A percentile compares a stretch with the other conserved stretches of the same genome.
phyloP scores from a whole-genome alignment of 2,113 vertebrate species.

The Todiramphus saurophagus region DNA sequence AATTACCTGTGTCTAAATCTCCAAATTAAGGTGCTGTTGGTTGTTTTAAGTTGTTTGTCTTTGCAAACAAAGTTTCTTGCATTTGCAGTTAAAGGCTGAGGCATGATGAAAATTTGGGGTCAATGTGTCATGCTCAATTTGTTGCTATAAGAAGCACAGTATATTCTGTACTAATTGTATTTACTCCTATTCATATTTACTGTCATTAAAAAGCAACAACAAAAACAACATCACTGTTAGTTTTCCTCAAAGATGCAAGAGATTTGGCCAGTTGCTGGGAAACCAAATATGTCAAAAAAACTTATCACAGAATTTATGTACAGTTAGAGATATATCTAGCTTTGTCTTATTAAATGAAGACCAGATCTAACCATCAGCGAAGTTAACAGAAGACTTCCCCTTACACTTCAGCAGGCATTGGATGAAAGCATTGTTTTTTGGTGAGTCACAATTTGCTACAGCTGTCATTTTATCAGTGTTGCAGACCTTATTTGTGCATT shows the following conservation, averaged over 20 bases:
- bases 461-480: conserved; percentile 51
- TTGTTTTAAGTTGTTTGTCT: not conserved
- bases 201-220: not conserved
- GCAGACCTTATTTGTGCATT: not conserved
- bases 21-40: not conserved
- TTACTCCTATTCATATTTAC: not conserved
- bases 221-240: not conserved
- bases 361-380: conserved; percentile 26
- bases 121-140: conserved; percentile 28
- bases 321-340: not conserved
- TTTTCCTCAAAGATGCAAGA: not conserved
- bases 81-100: conserved; percentile 1
- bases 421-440: conserved; percentile 59
- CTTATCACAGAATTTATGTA: not conserved
- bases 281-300: not conserved
- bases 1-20: not conserved
- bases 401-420: conserved; percentile 43
- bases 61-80: conserved; percentile 11
- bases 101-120: conserved; percentile 25
- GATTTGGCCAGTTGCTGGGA: not conserved
- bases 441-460: conserved; percentile 56
- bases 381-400: conserved; percentile 55
- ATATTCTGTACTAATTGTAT: conserved; percentile 38
- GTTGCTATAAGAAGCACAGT: not conserved
- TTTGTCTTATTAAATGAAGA: conserved; percentile 27